These are phyloP conservation scores for Chondrilla cf. caribensis DNA, from an alignment of 37 sponge, comb jelly and placozoan species.

Conservation along the genomic window DNA sequence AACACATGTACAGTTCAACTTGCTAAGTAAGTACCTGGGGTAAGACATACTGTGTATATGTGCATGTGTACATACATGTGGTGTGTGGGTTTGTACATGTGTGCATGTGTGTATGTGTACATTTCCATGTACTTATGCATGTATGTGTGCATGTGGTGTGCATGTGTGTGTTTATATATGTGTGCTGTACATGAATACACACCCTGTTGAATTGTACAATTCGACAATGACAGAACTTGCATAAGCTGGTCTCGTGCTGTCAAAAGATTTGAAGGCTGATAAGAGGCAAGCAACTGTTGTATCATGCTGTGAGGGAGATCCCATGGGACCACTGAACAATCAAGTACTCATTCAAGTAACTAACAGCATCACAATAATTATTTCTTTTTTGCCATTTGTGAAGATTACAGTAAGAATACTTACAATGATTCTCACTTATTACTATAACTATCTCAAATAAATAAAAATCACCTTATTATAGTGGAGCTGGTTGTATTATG, in stretches of 20 bases:
- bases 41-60: background rate
- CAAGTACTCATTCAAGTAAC: too few species aligned
- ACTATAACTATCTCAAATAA: too few species aligned
- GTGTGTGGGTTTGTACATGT: conserved; percentile 3
- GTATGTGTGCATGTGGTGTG: background rate
- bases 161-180: too few species aligned
- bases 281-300: conserved; percentile 74
- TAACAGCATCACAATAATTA: too few species aligned
- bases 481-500: too few species aligned
- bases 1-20: too few species aligned
- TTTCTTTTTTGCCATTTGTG: too few species aligned
- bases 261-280: conserved; percentile 68
- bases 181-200: background rate
- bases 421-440: too few species aligned
- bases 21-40: too few species aligned
- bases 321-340: too few species aligned
- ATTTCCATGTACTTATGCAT: background rate
- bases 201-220: conserved; percentile 37
- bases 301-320: conserved; percentile 14
- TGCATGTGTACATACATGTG: background rate
- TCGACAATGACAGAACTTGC: conserved; percentile 72
- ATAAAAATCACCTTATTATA: too few species aligned
- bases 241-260: conserved; percentile 66
- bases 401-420: too few species aligned
- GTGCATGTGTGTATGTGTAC: conserved; percentile 7